Base-by-base conservation (phyloP, 2,113 vertebrate species). In the Heloderma charlesbogerti region DNA sequence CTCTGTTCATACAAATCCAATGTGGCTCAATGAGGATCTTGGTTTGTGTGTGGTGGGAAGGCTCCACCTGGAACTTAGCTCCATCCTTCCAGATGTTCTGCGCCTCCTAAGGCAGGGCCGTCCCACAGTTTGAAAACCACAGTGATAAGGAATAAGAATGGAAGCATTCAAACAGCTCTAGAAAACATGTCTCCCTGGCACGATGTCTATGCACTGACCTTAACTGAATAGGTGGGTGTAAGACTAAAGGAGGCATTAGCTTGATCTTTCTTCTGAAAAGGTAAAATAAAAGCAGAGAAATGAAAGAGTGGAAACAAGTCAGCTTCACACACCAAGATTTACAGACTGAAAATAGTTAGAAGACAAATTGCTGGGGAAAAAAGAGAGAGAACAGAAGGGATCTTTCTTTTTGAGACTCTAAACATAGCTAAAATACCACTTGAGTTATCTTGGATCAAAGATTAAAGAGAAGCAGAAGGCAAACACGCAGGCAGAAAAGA, bases 221-320 rank as follows among this genome's bases (percentile, higher is more conserved):
- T 94, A 93, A 88, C 40, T 9, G 95, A 96, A 96, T 13, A 88
- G 84, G 92, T 89, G 94, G 94, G 57, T 95, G 88, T 94, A 95
- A 96, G 92, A 95, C 94, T 97, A 97, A 94, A 96, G 88, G 95
- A 94, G 96, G 85, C 87, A 85, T 96, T 96, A 97, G 95, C 87
- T 92, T 93, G 95, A 92, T 92, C 60, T 85, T 79, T 95, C 89
- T 95, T 97, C 97, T 97, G 96, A 96, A 97, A 96, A 80, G 84
- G 95, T 90, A 97, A 97, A 97, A 95, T 94, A 84, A 95, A 96
- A 96, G 94, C 89, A 96, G 60, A 96, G 93, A 96, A 96, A 96
- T 94, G 93, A 97, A 63, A 96, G 95, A 95, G 92, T 0, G 89
- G 95, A 97, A 96, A 93, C 91, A 92, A 81, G 93, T 97, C 88